These are phyloP conservation scores for Netelia virgata DNA, from an alignment of 2,888 invertebrate genomes.

Conservation along the genomic window DNA sequence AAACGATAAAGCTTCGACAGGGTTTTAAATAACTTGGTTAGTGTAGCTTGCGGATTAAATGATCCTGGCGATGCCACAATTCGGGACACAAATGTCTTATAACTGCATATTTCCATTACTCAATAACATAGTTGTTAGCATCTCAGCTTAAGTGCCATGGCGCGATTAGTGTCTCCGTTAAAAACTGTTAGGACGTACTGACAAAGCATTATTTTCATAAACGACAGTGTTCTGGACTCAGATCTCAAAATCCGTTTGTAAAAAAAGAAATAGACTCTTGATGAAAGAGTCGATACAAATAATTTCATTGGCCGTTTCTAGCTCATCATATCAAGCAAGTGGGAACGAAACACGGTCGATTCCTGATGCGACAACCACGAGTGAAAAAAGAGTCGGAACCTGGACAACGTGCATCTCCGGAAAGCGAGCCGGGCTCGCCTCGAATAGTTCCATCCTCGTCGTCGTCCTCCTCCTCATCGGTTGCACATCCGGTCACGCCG, in stretches of 20 bases:
- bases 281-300: neutral
- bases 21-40: too few relatives aligned
- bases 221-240: neutral
- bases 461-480: conserved; percentile 76
- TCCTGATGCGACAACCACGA: conserved; percentile 89
- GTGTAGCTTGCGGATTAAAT: too few relatives aligned
- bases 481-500: conserved; percentile 85
- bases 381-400: conserved; percentile 89
- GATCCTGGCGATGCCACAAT: too few relatives aligned
- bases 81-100: too few relatives aligned
- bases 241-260: neutral
- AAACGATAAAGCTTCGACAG: too few relatives aligned
- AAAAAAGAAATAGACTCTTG: neutral
- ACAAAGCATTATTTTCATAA: neutral
- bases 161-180: too few relatives aligned
- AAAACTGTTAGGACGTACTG: too few relatives aligned
- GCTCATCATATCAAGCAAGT: conserved; percentile 79
- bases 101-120: too few relatives aligned
- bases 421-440: conserved; percentile 81
- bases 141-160: too few relatives aligned
- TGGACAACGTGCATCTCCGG: conserved; percentile 83
- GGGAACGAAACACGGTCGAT: conserved; percentile 88
- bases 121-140: too few relatives aligned
- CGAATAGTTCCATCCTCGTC: conserved; percentile 79
- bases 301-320: conserved; percentile 59